Evolutionary conservation across 2,888 invertebrate genomes (phyloP).

Genomic region (Cephus spinipes): DNA sequence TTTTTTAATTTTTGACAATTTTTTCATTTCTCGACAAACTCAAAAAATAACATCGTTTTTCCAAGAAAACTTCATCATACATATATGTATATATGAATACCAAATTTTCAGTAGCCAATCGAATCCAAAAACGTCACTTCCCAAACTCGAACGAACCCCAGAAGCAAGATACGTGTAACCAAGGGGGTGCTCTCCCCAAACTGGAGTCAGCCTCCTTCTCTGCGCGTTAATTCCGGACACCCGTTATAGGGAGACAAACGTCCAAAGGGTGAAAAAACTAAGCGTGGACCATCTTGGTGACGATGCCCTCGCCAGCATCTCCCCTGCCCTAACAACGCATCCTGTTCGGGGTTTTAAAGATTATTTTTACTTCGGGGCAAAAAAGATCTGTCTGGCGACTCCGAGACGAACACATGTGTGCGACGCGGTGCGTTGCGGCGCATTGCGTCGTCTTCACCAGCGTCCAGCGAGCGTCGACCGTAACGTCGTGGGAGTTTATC

Average conservation of each 20-base stretch:
- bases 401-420: conserved; percentile 58
- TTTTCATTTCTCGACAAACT: no score
- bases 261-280: conserved; percentile 64
- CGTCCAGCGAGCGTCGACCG: conserved; percentile 33
- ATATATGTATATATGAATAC: no score
- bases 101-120: not conserved
- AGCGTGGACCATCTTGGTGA: conserved; percentile 58
- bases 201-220: not conserved
- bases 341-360: conserved; percentile 67
- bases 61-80: no score
- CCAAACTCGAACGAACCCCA: not conserved
- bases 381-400: conserved; percentile 66
- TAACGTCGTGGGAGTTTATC: conserved; percentile 45
- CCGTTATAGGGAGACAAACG: conserved; percentile 58
- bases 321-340: conserved; percentile 56
- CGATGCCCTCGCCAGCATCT: conserved; percentile 48
- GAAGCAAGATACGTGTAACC: not conserved
- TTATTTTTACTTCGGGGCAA: conserved; percentile 66
- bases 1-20: no score
- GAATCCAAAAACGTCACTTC: not conserved
- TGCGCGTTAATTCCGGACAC: conserved; percentile 60
- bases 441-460: conserved; percentile 20
- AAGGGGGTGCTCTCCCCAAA: conserved; percentile 13
- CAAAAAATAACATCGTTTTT: no score
- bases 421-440: conserved; percentile 29